Conservation (phyloP, 2,113 vertebrate species). For the Rhegmatorhina hoffmannsi region DNA sequence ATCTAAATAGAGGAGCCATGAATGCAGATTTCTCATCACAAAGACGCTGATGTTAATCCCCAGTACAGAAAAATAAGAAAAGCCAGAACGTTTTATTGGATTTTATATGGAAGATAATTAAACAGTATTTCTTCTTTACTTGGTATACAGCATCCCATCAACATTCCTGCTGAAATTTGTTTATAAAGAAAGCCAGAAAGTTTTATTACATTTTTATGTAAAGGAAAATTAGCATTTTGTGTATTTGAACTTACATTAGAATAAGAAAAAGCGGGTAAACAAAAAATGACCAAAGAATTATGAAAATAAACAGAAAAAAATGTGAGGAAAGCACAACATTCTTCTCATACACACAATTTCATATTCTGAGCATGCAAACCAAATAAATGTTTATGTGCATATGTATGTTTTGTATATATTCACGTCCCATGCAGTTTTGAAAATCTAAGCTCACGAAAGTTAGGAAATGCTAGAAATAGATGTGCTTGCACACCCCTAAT, state of each 20-base stretch:
- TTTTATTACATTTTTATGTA: conserved; percentile 60
- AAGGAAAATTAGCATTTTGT: conserved; percentile 54
- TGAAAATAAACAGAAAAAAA: background rate
- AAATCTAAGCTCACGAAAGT: background rate
- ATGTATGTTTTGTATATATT: background rate
- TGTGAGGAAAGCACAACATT: background rate
- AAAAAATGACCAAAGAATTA: conserved; percentile 26
- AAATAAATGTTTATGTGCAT: background rate
- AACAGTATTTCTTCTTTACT: conserved; percentile 70
- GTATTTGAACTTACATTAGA: background rate
- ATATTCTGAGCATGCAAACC: conserved; percentile 11
- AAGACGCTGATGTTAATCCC: conserved; percentile 68
- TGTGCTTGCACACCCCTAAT: background rate
- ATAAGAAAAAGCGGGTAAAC: conserved; percentile 32
- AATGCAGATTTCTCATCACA: conserved; percentile 69
- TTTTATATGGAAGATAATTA: conserved; percentile 72
- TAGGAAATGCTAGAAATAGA: background rate
- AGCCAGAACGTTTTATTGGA: conserved; percentile 68
- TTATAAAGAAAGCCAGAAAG: conserved; percentile 54
- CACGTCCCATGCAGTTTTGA: background rate
- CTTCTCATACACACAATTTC: background rate
- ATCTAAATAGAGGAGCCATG: conserved; percentile 66
- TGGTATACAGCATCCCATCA: conserved; percentile 54
- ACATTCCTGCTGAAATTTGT: conserved; percentile 58
- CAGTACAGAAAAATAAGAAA: conserved; percentile 67